Percentiles rank a stretch among this genome's conserved stretches.
phyloP scores from a whole-genome alignment of 2,888 invertebrate genomes.

The Carabus problematicus region DNA sequence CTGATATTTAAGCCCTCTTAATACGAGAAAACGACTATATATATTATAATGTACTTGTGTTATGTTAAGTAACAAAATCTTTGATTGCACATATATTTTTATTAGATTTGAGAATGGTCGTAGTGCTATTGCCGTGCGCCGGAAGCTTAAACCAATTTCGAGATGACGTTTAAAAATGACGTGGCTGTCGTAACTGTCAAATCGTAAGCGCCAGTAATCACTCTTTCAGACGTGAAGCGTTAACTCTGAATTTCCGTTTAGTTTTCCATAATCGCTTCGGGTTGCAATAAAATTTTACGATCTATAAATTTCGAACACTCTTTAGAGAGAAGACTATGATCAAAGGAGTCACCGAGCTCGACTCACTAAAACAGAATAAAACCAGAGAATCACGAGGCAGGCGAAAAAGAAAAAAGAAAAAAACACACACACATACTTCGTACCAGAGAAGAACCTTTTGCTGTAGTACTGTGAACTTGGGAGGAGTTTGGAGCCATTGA shows the following conservation, averaged over 20 bases:
- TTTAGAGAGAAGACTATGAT: conserved; percentile 6
- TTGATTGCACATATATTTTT: too few species aligned
- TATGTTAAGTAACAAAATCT: too few species aligned
- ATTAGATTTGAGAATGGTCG: too few species aligned
- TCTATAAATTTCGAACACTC: conserved; percentile 34
- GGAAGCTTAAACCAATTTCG: conserved; percentile 25
- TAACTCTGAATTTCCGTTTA: conserved; percentile 40
- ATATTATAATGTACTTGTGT: too few species aligned
- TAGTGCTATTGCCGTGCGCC: background rate
- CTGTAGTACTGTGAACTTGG: background rate
- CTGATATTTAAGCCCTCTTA: too few species aligned
- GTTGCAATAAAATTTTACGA: conserved; percentile 42
- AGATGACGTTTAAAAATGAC: conserved; percentile 40
- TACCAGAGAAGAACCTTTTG: background rate
- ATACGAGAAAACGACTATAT: too few species aligned
- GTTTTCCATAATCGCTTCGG: conserved; percentile 41
- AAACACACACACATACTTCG: background rate
- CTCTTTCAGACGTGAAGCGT: conserved; percentile 31
- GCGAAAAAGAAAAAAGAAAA: conserved; percentile 7
- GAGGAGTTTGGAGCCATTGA: too few species aligned
- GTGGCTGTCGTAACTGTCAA: conserved; percentile 39
- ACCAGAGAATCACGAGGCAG: background rate
- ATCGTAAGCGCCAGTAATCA: conserved; percentile 38
- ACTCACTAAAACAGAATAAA: background rate
- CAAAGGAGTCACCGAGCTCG: background rate